Conservation (phyloP, 2,797 vertebrate genomes). For the Acomys russatus region DNA sequence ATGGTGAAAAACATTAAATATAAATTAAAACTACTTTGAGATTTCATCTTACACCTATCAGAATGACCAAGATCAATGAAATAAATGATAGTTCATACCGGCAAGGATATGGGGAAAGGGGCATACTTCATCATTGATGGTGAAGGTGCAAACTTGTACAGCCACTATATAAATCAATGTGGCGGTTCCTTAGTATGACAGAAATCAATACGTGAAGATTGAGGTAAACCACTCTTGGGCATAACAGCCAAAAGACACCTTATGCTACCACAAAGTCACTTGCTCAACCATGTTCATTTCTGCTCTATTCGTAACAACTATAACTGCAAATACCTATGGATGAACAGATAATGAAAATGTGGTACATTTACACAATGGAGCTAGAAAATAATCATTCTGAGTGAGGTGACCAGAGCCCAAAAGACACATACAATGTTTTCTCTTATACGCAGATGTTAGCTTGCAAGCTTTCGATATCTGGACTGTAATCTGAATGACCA, state of each 20-base stretch:
- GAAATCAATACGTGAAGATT: not conserved
- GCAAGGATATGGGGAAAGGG: not conserved
- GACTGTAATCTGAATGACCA: not conserved
- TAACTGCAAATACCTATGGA: not conserved
- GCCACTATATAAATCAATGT: not conserved
- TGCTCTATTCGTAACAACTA: not conserved
- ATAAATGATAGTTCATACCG: not conserved
- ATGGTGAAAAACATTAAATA: not conserved
- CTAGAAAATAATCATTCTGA: not conserved
- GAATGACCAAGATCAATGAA: not conserved
- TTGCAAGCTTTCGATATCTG: not conserved
- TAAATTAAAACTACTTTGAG: not conserved
- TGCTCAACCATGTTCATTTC: not conserved
- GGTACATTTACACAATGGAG: not conserved
- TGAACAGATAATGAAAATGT: not conserved
- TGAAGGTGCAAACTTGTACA: not conserved
- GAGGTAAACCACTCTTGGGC: not conserved
- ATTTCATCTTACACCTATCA: not conserved
- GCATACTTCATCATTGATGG: not conserved
- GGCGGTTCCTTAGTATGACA: not conserved
- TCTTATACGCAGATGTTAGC: not conserved
- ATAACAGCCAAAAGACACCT: too few species aligned
- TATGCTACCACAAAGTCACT: not conserved
- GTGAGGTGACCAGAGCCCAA: not conserved
- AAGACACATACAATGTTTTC: not conserved